Base-by-base conservation (phyloP, 2,888 invertebrate species). In the Dendrolimus pini region DNA sequence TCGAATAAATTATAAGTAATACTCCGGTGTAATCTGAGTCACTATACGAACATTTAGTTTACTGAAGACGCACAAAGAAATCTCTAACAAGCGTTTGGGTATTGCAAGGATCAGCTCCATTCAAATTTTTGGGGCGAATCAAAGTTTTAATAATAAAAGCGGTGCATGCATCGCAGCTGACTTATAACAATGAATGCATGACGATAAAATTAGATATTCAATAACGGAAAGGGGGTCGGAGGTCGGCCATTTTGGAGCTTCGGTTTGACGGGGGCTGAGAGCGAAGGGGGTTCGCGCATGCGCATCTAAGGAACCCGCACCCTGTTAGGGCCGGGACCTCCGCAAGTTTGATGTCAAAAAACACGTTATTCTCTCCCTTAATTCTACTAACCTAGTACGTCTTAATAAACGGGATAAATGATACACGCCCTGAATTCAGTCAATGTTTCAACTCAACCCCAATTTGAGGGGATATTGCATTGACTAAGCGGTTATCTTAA, bases 151-250 rank as follows among this genome's bases (percentile, higher is more conserved):
- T 73, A 70, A 71, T 70, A 67, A 9, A 9, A 72, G 72, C 62
- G 70, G 68, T 70, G 66, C 65, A 70, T 78, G 82, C 80, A 83
- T 76, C 67, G 67, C 70, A 72, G 68, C 70, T 73, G 69, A 72
- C 72, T 65, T 75, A 75, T 75, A 77, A 82, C 80, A 80, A 81
- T 78, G 82, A 81, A 83, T 88, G 85, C 82, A 86, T 74, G 74
- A 65, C 77, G 82, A 83, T 85, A 89, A 88, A 89, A 89, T 89
- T 89, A 89, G 88, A 88, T 89, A 89, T 88, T 89, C 89, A 89
- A 89, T 90, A 90, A 84, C 82, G 75, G 80, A 78, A 82, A 86
- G 85, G 87, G 84, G 89, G 83, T 81, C 75, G 83, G 77, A 80
- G 79, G 75, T 83, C 87, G 87, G 89, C 90, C 90, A 90, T 90